Evolutionary conservation across 53 echinoderm and acorn worm genomes (phyloP), one percentile per base, ranked within the genome.

Genomic region (Echinarachnius parma): DNA sequence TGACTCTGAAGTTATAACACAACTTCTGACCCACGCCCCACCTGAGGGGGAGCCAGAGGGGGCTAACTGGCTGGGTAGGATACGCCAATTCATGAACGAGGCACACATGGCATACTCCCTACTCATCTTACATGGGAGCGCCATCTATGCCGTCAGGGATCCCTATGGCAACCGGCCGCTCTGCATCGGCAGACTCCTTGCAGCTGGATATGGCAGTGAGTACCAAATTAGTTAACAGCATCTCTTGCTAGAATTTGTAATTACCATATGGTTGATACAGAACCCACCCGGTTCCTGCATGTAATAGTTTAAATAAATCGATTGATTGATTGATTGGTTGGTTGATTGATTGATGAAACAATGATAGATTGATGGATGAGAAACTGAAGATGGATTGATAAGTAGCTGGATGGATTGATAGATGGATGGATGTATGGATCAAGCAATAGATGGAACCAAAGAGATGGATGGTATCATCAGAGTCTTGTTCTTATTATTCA

Each of bases 91-190:
- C 57, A 98, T 98, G 91, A 92, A 75, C 24, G 82, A 88, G 61
- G 88, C 98, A 3, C 82, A 50, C 20, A 77, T 84, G 76, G 84
- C 98, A 0, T 98, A 98, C 31, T 79, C 98, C 16, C 63, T 98
- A 50, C 82, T 91, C 16, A 81, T 98, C 29, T 87, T 98, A 86
- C 84, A 91, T 75, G 88, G 80, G 1, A 68, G 76, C 58, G 82
- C 86, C 34, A 80, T 98, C 26, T 98, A 98, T 52, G 98, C 98
- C 26, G 91, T 98, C 45, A 82, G 98, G 62, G 98, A 98, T 78
- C 98, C 98, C 18, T 98, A 85, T 44, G 98, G 98, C 30, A 98
- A 98, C 78, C 88, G 98, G 50, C 98, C 98, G 1, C 88, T 98
- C 21, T 98, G 98, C 32, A 81, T 98, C 22, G 98, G 98, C 36